Evolutionary conservation across 2,888 invertebrate genomes (phyloP), one percentile per base, ranked within the genome.

Genomic region (Suillia variegata): DNA sequence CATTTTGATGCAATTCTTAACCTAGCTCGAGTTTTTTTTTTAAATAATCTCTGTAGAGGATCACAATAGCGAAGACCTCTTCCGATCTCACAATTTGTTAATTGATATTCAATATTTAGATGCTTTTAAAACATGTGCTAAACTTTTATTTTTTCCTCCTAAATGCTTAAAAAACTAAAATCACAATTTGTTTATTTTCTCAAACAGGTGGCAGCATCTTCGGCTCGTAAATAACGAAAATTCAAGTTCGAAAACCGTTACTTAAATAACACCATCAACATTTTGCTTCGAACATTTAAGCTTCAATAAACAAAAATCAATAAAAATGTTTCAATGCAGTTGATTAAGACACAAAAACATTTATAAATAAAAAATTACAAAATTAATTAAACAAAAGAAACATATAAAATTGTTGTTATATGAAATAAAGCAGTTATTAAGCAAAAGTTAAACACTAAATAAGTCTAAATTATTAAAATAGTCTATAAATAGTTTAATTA

Each of bases 281-380:
- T 67, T 68, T 66, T 67, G 67, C 69, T 70, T 64, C 67, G 67
- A 70, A 75, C 70, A 68, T 70, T 70, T 57, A 52, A 57, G 34
- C 53, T 34, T 47, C 45, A 31, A 58, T 38, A 55, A 64, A 64
- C 53, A 38, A 45, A 66, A 65, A 63, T 53, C 62, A 57, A 67
- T 67, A 67, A 75, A 75, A 73, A 78, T 78, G 77, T 73, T 74
- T 74, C 73, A 76, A 75, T 67, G 70, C 67, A 79, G 77, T 77
- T 77, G 79, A 77, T 77, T 76, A 74, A 70, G 68, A 67, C 62
- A 62, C 61, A 68, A 66, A 69, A 63, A 64, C 59, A 55, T 47
- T 48, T 48, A 5, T 20, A 47, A 49, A 31, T 26, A 56, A 47
- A 61, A 56, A 54, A 62, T 54, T 52, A 54, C n/a, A n/a, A n/a